Base-by-base conservation (phyloP, 2,113 vertebrate species). In the Aptenodytes patagonicus region DNA sequence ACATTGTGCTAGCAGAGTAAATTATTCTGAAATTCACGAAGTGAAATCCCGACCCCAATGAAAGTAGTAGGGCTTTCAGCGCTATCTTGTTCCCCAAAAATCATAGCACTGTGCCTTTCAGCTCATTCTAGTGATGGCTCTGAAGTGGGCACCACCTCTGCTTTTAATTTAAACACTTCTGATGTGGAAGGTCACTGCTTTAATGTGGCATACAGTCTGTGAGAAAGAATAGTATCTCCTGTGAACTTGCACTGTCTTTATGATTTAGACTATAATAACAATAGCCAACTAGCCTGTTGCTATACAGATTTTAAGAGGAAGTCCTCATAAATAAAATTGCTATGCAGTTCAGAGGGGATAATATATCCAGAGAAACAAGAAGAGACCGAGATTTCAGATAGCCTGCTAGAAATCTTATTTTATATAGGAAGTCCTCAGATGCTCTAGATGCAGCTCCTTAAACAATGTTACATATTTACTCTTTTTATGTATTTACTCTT, bases 21-120 rank as follows among this genome's bases (percentile, higher is more conserved):
- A 89, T 79, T 36, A 44, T 19, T 78, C 12, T 13, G 17, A 64
- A 78, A 78, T 34, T 46, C 65, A 38, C 29, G 17, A 64, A 44
- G 12, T 4, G 34, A 80, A 92, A 86, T 57, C 46, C 24, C 0
- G 0, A 10, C 9, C 40, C 40, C 34, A 49, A 0, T 6, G 34
- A 66, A 80, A 72, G 34, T 40, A 65, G 25, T 5, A 36, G 13
- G 8, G 6, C 9, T 83, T 46, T 38, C 70, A 69, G 75, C n/a
- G 1, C 19, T 46, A n/a, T 3, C 14, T 72, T 34, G 2, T 17
- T 29, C 34, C 26, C 31, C 16, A 13, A 44, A 44, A 9, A 70
- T 19, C 62, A 40, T 36, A 40, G 20, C 6, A 44, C 42, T 29
- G 7, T 7, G 31, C n/a, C 52, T 58, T 58, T 58, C 46, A 32